These are phyloP conservation scores for Drosophila hamatofila DNA, from an alignment of 2,888 invertebrate species.

Conservation along the genomic window DNA sequence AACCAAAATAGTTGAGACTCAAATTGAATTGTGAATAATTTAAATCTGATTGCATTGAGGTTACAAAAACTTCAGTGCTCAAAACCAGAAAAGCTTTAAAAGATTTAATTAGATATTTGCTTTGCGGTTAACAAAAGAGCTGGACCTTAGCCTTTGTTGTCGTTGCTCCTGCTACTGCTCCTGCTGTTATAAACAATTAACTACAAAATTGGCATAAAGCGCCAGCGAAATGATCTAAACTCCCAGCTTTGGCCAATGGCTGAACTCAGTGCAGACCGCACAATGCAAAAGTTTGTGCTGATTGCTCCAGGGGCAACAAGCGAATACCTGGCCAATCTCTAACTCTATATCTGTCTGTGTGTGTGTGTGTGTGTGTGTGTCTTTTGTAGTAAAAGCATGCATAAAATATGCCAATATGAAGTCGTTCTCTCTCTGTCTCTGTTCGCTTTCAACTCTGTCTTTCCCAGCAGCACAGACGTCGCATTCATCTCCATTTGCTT, in stretches of 20 bases:
- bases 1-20: slow-evolving; percentile 17
- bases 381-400: slow-evolving; percentile 68
- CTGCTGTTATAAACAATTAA: slow-evolving; percentile 53
- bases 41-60: slow-evolving; percentile 36
- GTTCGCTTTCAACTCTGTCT: slow-evolving; percentile 6
- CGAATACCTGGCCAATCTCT: slow-evolving; percentile 18
- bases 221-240: slow-evolving; percentile 18
- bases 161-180: slow-evolving; percentile 14
- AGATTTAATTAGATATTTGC: slow-evolving; percentile 19
- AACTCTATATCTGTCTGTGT: slow-evolving; percentile 10
- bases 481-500: slow-evolving; percentile 79
- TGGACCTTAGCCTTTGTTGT: not conserved
- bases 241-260: slow-evolving; percentile 5
- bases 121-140: slow-evolving; percentile 13
- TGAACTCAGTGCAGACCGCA: slow-evolving; percentile 33
- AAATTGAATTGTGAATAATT: slow-evolving; percentile 39
- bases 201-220: slow-evolving; percentile 39
- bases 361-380: slow-evolving; percentile 13
- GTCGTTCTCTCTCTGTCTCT: slow-evolving; percentile 9
- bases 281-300: slow-evolving; percentile 23
- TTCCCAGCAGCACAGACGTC: slow-evolving; percentile 59
- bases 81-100: slow-evolving; percentile 17
- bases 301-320: slow-evolving; percentile 29
- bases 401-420: slow-evolving; percentile 77
- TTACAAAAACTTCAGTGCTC: not conserved